Conservation (phyloP, 2,113 vertebrate species). For the Paramisgurnus dabryanus region DNA sequence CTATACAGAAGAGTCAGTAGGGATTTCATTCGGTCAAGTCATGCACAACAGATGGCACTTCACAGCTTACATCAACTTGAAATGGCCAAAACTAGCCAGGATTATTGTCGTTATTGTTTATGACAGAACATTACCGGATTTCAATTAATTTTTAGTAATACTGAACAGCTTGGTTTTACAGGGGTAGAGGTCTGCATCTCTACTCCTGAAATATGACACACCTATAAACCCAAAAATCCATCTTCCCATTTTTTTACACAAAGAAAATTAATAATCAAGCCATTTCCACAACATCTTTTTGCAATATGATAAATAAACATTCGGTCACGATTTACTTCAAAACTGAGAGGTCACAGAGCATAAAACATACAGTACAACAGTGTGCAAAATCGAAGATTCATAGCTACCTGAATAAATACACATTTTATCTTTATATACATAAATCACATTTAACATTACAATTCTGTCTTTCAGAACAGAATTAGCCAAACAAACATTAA, state of each 20-base stretch:
- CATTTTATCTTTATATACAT: neutral
- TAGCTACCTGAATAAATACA: conserved; percentile 17
- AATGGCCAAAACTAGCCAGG: neutral
- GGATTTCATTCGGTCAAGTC: neutral
- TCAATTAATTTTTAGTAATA: neutral
- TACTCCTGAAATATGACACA: neutral
- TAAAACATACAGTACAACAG: conserved; percentile 6
- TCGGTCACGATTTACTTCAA: neutral
- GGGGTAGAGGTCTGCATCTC: neutral
- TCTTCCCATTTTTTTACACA: neutral
- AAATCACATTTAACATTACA: neutral
- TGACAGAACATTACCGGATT: neutral
- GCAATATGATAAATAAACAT: neutral
- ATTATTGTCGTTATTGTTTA: neutral
- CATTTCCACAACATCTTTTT: neutral
- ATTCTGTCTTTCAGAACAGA: conserved; percentile 1
- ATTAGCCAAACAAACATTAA: neutral
- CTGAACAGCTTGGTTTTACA: neutral
- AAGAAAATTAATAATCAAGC: no score
- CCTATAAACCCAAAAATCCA: neutral
- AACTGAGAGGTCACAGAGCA: neutral
- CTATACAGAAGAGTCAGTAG: neutral
- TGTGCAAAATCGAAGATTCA: neutral
- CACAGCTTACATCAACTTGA: neutral
- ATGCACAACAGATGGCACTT: conserved; percentile 7